Evolutionary conservation across 1,140 invertebrate genomes (phyloP).

Genomic region (Heliconius melpomene): DNA sequence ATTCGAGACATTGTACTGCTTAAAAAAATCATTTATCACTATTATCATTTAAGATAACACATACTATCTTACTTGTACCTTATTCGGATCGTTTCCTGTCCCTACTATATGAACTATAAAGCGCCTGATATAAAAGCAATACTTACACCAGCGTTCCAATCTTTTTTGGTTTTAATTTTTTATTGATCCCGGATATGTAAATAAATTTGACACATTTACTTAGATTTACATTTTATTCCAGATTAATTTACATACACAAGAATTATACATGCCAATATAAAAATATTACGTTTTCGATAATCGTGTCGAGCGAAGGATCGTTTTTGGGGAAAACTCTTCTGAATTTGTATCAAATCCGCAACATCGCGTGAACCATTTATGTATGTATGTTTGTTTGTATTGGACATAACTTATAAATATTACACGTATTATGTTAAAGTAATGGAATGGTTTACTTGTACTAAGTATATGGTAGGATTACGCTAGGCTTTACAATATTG

Average conservation of each 20-base stretch:
- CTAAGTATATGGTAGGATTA: constrained; percentile 50
- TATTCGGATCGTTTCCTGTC: constrained; percentile 74
- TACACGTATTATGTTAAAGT: constrained; percentile 33
- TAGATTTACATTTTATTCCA: constrained; percentile 75
- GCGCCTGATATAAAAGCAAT: constrained; percentile 56
- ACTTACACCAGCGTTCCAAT: constrained; percentile 54
- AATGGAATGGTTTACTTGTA: constrained; percentile 74
- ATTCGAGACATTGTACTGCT: constrained; percentile 56
- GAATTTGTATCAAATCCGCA: constrained; percentile 6
- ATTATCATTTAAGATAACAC: constrained; percentile 50
- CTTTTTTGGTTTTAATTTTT: constrained; percentile 38
- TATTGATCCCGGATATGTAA: constrained; percentile 34
- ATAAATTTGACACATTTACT: constrained; percentile 53
- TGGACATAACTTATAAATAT: constrained; percentile 34
- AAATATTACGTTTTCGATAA: constrained; percentile 57
- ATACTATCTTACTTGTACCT: constrained; percentile 55
- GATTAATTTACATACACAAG: constrained; percentile 68
- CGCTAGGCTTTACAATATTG: constrained; percentile 46
- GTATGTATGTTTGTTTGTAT: constrained; percentile 3
- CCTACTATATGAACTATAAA: constrained; percentile 62
- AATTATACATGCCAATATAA: constrained; percentile 75
- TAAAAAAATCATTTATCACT: constrained; percentile 32
- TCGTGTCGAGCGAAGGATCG: constrained; percentile 6
- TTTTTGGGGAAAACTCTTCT: not conserved
- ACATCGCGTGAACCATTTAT: not conserved